A percentile compares a stretch with the other conserved stretches of the same genome.
Evolutionary conservation across 2,888 invertebrate species (phyloP).

Genomic region (Monochamus alternatus): DNA sequence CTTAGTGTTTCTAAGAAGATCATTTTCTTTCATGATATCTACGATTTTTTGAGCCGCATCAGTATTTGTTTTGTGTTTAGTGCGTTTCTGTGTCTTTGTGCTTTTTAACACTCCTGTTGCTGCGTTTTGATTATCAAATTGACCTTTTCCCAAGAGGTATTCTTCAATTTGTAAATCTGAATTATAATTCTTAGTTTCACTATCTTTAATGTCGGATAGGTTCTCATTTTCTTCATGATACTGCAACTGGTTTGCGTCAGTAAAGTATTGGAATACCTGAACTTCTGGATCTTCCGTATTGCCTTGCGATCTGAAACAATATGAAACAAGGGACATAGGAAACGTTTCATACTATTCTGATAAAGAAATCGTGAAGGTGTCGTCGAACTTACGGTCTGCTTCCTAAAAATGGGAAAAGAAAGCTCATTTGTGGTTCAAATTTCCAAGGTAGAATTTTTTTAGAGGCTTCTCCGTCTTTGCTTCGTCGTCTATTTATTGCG

Average conservation of each 20-base stretch:
- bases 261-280: not conserved
- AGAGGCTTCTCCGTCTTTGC: not conserved
- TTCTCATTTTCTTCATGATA: not conserved
- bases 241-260: not conserved
- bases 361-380: not conserved
- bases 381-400: not conserved
- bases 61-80: not conserved
- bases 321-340: not conserved
- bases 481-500: not conserved
- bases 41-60: not conserved
- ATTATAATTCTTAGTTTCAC: too few relatives aligned
- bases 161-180: too few relatives aligned
- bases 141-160: not conserved
- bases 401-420: not conserved
- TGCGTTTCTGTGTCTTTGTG: not conserved
- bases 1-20: not conserved
- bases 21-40: not conserved
- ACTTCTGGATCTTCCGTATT: not conserved
- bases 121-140: not conserved
- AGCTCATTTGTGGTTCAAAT: not conserved
- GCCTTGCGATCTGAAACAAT: not conserved
- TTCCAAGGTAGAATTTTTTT: not conserved
- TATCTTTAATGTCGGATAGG: not conserved
- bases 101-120: not conserved
- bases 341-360: not conserved